Evolutionary conservation across 2,797 vertebrate genomes (phyloP).

Genomic region (Odontamblyopus rebecca): DNA sequence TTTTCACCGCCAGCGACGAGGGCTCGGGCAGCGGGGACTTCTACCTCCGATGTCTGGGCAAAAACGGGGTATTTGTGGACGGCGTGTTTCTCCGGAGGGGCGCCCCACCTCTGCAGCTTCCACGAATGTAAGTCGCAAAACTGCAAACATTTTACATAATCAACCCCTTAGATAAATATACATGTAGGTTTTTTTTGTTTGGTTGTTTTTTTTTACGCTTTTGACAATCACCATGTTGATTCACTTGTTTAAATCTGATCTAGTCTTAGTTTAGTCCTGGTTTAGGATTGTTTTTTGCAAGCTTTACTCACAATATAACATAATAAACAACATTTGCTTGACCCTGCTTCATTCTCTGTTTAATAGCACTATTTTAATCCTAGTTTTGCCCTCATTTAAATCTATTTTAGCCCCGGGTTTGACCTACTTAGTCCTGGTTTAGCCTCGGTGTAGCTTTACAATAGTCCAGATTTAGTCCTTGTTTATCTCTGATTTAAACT

Average conservation of each 20-base stretch:
- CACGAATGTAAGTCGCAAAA: conserved; percentile 86
- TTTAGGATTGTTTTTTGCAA: not conserved
- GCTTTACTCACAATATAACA: not conserved
- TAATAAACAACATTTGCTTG: not conserved
- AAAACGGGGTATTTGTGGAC: conserved; percentile 97
- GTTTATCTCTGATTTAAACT: not conserved
- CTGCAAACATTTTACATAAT: conserved; percentile 1
- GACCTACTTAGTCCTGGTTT: not conserved
- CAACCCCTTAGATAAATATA: not conserved
- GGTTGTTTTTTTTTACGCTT: too few species aligned
- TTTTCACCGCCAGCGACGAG: conserved; percentile 88
- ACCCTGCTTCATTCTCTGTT: not conserved
- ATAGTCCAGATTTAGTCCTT: not conserved
- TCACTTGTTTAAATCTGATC: not conserved
- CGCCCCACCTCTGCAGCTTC: conserved; percentile 91
- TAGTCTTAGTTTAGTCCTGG: not conserved
- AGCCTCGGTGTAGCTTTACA: not conserved
- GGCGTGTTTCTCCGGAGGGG: conserved; percentile 92
- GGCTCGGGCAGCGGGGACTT: conserved; percentile 77
- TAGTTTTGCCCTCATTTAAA: not conserved
- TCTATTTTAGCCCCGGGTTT: not conserved
- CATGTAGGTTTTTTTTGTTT: not conserved
- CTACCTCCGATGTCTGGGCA: conserved; percentile 91
- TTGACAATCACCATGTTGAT: not conserved
- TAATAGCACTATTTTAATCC: not conserved